These are phyloP conservation scores for Chironomus striatipennis DNA, from an alignment of 1,140 invertebrate genomes.

Conservation along the genomic window DNA sequence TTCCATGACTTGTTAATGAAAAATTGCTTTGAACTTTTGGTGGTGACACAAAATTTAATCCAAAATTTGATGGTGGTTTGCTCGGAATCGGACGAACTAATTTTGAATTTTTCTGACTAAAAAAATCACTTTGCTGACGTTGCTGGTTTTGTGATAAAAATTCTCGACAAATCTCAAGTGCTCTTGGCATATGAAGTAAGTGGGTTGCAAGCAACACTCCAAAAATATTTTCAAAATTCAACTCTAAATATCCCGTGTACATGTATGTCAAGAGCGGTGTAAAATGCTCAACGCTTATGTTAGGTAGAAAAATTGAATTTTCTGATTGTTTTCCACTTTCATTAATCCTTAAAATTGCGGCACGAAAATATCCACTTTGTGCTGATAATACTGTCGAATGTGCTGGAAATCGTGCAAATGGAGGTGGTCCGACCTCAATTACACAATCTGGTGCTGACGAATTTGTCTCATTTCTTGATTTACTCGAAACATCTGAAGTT, in stretches of 20 bases:
- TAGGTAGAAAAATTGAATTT: slow-evolving; percentile 44
- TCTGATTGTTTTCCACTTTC: slow-evolving; percentile 29
- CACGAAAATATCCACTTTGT: slow-evolving; percentile 62
- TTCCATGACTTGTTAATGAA: not conserved
- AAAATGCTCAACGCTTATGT: slow-evolving; percentile 58
- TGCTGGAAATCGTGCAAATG: slow-evolving; percentile 55
- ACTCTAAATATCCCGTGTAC: slow-evolving; percentile 64
- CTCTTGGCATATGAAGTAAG: slow-evolving; percentile 64
- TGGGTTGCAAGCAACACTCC: slow-evolving; percentile 63
- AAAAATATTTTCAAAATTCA: slow-evolving; percentile 63
- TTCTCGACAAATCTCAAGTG: slow-evolving; percentile 54
- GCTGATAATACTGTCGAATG: slow-evolving; percentile 55
- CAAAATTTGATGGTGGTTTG: slow-evolving; percentile 30
- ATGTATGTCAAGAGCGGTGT: slow-evolving; percentile 63
- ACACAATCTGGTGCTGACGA: slow-evolving; percentile 51
- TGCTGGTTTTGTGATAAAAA: slow-evolving; percentile 41
- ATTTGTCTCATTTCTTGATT: slow-evolving; percentile 31
- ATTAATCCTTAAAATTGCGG: slow-evolving; percentile 41
- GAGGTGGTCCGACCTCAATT: slow-evolving; percentile 50
- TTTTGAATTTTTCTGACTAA: slow-evolving; percentile 27
- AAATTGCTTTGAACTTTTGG: slow-evolving; percentile 11
- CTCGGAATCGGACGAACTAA: slow-evolving; percentile 38
- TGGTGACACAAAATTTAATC: slow-evolving; percentile 25
- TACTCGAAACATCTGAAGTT: slow-evolving; percentile 33
- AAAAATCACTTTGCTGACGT: slow-evolving; percentile 29